Percentiles rank a stretch among this genome's conserved stretches.
Conservation (phyloP, 2,113 vertebrate genomes). For the Gobio gobio region DNA sequence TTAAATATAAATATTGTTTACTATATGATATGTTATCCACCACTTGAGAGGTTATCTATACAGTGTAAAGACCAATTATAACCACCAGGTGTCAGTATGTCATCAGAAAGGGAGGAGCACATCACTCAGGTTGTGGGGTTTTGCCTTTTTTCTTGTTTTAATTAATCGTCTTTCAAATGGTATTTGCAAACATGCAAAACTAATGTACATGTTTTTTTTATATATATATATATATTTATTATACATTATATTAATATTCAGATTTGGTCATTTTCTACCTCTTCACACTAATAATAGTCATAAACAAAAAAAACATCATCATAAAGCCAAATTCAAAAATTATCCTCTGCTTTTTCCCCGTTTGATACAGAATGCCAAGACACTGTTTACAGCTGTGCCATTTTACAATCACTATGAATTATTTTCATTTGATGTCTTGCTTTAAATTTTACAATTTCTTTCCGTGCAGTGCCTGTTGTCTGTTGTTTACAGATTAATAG, state of each 20-base stretch:
- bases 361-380: neutral
- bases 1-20: neutral
- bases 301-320: neutral
- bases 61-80: neutral
- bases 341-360: neutral
- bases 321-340: neutral
- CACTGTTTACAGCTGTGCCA: neutral
- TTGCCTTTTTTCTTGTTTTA: neutral
- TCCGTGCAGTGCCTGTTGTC: neutral
- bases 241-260: neutral
- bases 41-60: neutral
- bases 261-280: neutral
- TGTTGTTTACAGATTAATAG: neutral
- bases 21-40: neutral
- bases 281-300: neutral
- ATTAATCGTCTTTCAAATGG: neutral
- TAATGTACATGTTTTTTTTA: too few relatives aligned
- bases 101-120: neutral
- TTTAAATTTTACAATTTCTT: neutral
- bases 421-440: neutral
- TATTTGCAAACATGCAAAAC: neutral
- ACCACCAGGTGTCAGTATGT: conserved; percentile 43
- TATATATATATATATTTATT: neutral
- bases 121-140: neutral
- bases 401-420: neutral